These are phyloP conservation scores for Shinisaurus crocodilurus DNA, from an alignment of 2,113 vertebrate species.

Conservation along the genomic window DNA sequence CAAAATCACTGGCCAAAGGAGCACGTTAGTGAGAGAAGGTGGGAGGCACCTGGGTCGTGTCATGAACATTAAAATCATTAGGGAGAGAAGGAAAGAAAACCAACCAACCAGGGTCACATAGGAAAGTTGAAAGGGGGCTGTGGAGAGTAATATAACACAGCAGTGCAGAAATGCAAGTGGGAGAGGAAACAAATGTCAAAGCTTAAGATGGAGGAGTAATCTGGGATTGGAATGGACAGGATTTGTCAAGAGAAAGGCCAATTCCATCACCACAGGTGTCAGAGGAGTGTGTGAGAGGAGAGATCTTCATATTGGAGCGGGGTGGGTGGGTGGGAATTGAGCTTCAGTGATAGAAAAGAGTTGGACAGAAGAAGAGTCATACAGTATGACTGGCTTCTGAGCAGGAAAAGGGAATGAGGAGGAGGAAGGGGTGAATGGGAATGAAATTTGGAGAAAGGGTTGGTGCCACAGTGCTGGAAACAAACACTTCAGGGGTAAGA, in stretches of 20 bases:
- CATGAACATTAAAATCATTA: neutral
- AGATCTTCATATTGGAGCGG: neutral
- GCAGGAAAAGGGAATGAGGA: neutral
- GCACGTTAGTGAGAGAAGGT: neutral
- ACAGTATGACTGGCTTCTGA: neutral
- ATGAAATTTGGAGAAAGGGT: neutral
- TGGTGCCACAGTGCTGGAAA: neutral
- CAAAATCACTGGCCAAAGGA: neutral
- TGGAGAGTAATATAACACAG: neutral
- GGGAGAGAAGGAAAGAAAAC: neutral
- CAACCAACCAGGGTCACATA: neutral
- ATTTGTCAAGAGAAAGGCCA: neutral
- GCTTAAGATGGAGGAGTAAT: neutral
- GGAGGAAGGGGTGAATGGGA: neutral
- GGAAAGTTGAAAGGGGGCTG: neutral
- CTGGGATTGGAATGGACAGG: neutral
- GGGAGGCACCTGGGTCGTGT: neutral
- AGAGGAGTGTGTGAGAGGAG: neutral
- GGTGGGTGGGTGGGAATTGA: too few species aligned
- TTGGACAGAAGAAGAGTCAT: too few species aligned
- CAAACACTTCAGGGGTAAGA: neutral
- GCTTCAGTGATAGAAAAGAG: too few species aligned
- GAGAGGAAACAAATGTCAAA: neutral
- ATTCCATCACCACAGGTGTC: neutral
- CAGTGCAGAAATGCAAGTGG: neutral